Evolutionary conservation across 2,113 vertebrate species (phyloP), one percentile per base, ranked within the genome.

Genomic region (Grammomys dolichurus): DNA sequence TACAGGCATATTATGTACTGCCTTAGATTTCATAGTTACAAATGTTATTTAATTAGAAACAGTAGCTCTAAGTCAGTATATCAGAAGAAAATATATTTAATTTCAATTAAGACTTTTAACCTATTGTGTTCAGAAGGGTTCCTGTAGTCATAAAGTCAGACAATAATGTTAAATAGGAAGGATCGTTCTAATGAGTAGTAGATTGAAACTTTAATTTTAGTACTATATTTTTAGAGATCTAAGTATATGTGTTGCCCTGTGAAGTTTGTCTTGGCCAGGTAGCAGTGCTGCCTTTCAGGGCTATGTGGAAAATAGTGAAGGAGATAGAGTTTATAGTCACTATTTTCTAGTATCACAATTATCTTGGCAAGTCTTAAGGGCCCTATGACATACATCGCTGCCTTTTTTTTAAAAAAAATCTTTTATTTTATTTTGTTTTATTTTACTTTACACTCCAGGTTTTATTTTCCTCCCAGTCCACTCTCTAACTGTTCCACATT

Each of bases 11-110:
- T 87, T 95, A 22, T 95, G 31, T 92, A 78, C 96, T 75, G 1
- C 3, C 54, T 89, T 54, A 78, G 26, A 63, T 94, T 92, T 76
- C 75, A 43, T 89, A 87, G 69, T 67, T 80, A 63, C 19, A 76
- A 51, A 7, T 72, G 56, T 40, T 76, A 1, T 16, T 97, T 94
- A 96, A 93, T 96, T 84, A 33, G 77, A 93, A 97, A 89, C 11
- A 91, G 94, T 94, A 97, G 75, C 88, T 91, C 12, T 93, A 3
- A 92, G 84, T 97, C 7, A 72, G 89, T 94, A 58, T 65, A 51
- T 87, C 60, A 85, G 67, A 77, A 95, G 56, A 86, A 97, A 97
- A 98, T 70, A 2, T 13, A 85, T 94, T 97, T 93, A 95, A 94
- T 89, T 90, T 80, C 33, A 63, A n/a, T 58, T 86, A 73, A 3